Evolutionary conservation across 2,113 vertebrate species (phyloP).

Genomic region (Tragelaphus imberbis): DNA sequence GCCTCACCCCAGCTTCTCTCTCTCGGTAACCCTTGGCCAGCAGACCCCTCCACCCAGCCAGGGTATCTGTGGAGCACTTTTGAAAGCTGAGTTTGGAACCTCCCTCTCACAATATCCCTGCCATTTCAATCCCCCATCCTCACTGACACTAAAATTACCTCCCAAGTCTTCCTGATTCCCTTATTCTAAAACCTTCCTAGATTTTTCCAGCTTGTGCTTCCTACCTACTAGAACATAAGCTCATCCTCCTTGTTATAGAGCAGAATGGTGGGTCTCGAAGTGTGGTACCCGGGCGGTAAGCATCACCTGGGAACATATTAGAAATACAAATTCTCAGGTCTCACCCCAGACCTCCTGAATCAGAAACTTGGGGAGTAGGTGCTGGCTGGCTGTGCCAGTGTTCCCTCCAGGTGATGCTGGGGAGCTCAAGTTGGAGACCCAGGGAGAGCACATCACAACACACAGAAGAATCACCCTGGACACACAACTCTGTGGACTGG

Average conservation of each 20-base stretch:
- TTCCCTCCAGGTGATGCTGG: background rate
- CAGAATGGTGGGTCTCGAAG: background rate
- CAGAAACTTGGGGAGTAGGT: background rate
- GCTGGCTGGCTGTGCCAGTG: background rate
- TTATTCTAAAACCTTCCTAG: background rate
- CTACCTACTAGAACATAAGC: background rate
- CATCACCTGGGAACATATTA: background rate
- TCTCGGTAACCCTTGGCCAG: background rate
- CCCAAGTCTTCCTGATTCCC: background rate
- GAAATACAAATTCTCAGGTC: background rate
- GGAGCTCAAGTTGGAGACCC: background rate
- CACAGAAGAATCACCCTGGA: background rate
- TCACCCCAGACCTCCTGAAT: background rate
- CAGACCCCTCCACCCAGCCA: background rate
- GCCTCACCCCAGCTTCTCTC: background rate
- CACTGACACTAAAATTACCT: background rate
- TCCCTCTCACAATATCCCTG: background rate
- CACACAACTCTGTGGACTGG: rapidly evolving
- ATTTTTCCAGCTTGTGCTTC: background rate
- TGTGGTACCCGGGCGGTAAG: background rate
- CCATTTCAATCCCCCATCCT: background rate
- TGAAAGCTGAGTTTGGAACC: background rate
- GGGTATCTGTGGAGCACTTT: background rate
- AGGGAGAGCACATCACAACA: background rate
- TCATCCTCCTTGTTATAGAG: background rate